phyloP scores from a whole-genome alignment of 1,140 invertebrate genomes.

The Pseudomyrmex concolor region DNA sequence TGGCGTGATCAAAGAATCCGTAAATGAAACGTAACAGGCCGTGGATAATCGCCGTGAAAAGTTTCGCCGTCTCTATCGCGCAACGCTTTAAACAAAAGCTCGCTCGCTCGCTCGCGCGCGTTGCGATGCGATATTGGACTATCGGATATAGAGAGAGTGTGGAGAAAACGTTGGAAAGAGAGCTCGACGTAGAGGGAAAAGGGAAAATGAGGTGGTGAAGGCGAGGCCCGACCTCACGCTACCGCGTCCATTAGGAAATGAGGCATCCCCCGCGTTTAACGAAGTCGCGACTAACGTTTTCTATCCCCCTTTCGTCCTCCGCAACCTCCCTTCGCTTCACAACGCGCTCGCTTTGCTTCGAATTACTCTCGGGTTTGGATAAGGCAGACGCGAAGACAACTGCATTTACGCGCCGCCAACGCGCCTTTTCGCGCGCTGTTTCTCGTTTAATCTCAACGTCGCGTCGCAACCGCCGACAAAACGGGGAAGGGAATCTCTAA shows the following conservation, averaged over 20 bases:
- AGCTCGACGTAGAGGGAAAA: background rate
- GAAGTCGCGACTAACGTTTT: slow-evolving; percentile 48
- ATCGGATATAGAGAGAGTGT: background rate
- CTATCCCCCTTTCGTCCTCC: background rate
- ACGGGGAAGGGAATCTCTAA: background rate
- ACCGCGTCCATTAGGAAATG: slow-evolving; percentile 61
- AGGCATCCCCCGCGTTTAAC: slow-evolving; percentile 46
- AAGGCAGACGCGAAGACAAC: slow-evolving; percentile 32
- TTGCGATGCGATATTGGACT: slow-evolving; percentile 25
- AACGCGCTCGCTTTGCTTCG: slow-evolving; percentile 22
- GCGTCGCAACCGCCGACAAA: background rate
- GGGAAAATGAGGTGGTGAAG: slow-evolving; percentile 10
- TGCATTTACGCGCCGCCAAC: slow-evolving; percentile 11
- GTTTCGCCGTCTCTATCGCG: background rate
- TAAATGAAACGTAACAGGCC: slow-evolving; percentile 36
- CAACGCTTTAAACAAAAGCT: slow-evolving; percentile 12
- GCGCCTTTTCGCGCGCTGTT: background rate
- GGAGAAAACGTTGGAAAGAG: background rate
- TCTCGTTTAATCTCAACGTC: background rate
- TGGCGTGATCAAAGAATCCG: slow-evolving; percentile 22
- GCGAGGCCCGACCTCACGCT: background rate
- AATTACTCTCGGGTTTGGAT: slow-evolving; percentile 51
- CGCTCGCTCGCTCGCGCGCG: too few relatives aligned
- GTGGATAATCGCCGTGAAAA: slow-evolving; percentile 32
- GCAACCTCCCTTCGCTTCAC: slow-evolving; percentile 7